Evolutionary conservation across 2,113 vertebrate species (phyloP), one percentile per base, ranked within the genome.

Genomic region (Regulus satrapa): DNA sequence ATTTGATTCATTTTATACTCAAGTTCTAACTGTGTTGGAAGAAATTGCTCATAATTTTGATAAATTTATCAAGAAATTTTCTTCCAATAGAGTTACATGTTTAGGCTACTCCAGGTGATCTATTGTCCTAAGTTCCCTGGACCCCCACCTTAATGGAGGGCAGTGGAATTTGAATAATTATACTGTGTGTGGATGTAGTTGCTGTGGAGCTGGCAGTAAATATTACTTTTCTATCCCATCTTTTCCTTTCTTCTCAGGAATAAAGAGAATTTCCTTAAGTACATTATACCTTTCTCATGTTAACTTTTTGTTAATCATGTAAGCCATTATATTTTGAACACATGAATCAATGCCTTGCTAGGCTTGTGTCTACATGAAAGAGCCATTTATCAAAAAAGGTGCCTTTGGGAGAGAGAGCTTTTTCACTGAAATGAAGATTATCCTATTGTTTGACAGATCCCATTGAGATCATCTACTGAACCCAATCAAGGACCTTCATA

Each of bases 41-140:
- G 89, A 92, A 90, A 94, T 89, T 88, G 84, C 82, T 96, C 55
- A 83, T 93, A 93, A 93, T 95, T 95, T 92, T 93, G 93, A 91
- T 92, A 95, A 95, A 68, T 48, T 92, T 88, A 95, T 84, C 55
- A 71, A 74, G 55, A 67, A 83, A 26, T 93, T 96, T 94, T 79
- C 66, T 83, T 94, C 41, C 34, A 69, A 20, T 9, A 69, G 45
- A 69, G 26, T 69, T 71, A 55, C 52, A 48, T 41, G 89, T 89
- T 93, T 62, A 69, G 49, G 62, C 54, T 80, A 83, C 40, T 76
- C 41, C 41, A 48, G 49, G 52, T 83, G 62, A 94, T 90, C 59
- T 83, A 85, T 94, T 93, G 46, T 83, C 34, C 54, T 29, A 28
- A 40, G 29, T 79, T 94, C 15, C 28, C 31, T 71, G 26, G 38